phyloP scores from a whole-genome alignment of 1,140 invertebrate genomes.

The Asbolus verrucosus region DNA sequence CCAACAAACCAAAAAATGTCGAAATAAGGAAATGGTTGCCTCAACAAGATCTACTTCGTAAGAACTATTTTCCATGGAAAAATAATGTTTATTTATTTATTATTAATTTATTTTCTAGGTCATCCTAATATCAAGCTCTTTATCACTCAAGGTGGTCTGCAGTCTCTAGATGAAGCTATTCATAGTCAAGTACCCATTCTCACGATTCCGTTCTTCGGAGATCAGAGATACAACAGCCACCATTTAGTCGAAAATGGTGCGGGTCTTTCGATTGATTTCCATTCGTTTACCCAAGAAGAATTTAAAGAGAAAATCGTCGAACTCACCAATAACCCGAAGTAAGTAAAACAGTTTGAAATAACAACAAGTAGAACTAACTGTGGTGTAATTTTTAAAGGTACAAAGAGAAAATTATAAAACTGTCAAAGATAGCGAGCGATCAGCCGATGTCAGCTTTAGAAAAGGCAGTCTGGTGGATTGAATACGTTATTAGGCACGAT shows the following conservation, averaged over 20 bases:
- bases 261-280: conserved; percentile 53
- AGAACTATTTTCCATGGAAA: conserved; percentile 46
- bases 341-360: conserved; percentile 45
- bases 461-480: conserved; percentile 69
- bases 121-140: conserved; percentile 67
- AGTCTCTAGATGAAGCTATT: conserved; percentile 68
- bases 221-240: conserved; percentile 61
- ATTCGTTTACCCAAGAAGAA: conserved; percentile 48
- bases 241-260: conserved; percentile 53
- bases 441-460: conserved; percentile 64
- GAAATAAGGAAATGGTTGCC: conserved; percentile 76
- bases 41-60: conserved; percentile 77
- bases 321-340: conserved; percentile 51
- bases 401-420: conserved; percentile 59
- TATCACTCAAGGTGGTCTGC: conserved; percentile 69
- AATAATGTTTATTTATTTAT: neutral
- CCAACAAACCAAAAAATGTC: conserved; percentile 71
- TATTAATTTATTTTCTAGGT: conserved; percentile 50
- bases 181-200: conserved; percentile 68
- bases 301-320: conserved; percentile 51
- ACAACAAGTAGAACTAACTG: conserved; percentile 24
- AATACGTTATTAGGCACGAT: conserved; percentile 69
- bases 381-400: conserved; percentile 59
- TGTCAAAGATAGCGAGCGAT: conserved; percentile 63
- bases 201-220: conserved; percentile 63